A percentile compares a stretch with the other conserved stretches of the same genome.
Evolutionary conservation across 2,888 invertebrate genomes (phyloP).

Genomic region (Maniola hyperantus): DNA sequence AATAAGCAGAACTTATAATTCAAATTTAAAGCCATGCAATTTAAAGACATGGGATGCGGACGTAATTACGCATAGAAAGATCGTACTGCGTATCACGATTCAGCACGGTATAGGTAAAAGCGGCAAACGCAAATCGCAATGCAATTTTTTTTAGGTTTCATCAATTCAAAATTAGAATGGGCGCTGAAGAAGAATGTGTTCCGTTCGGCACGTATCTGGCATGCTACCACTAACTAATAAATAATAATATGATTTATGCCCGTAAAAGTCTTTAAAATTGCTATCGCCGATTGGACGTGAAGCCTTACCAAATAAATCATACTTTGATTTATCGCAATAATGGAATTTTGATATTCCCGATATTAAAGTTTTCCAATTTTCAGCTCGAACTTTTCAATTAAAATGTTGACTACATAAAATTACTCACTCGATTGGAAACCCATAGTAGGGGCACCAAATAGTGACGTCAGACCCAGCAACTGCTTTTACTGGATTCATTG

Average conservation of each 20-base stretch:
- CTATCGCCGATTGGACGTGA: not conserved
- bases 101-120: no score
- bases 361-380: slow-evolving; percentile 13
- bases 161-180: no score
- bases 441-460: slow-evolving; percentile 92
- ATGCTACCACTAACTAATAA: no score
- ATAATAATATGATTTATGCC: slow-evolving; percentile 3
- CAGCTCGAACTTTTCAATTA: slow-evolving; percentile 11
- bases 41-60: no score
- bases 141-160: no score
- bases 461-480: slow-evolving; percentile 90
- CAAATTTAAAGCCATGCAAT: no score
- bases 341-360: slow-evolving; percentile 16
- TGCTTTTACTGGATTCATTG: slow-evolving; percentile 88
- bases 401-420: slow-evolving; percentile 8
- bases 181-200: no score
- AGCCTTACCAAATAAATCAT: slow-evolving; percentile 11
- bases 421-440: slow-evolving; percentile 88
- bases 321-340: slow-evolving; percentile 19
- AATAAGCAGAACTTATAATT: no score
- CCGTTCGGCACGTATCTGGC: no score
- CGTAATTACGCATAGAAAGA: no score
- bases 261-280: not conserved
- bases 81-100: no score
- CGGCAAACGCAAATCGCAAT: no score